These are phyloP conservation scores for Caenorhabditis zanzibari DNA, from an alignment of 2,888 invertebrate genomes.

Conservation along the genomic window DNA sequence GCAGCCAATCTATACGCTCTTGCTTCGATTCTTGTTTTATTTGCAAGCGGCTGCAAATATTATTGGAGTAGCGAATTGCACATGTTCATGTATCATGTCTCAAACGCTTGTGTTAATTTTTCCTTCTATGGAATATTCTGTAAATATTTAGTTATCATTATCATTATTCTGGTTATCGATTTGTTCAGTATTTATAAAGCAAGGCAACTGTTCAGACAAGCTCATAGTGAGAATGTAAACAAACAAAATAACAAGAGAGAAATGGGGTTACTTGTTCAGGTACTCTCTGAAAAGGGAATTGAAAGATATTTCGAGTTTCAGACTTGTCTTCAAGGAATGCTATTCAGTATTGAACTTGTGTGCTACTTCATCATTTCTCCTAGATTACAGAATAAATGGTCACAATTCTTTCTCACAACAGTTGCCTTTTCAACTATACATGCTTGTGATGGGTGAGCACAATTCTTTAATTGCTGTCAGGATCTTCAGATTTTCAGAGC, in stretches of 20 bases:
- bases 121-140: constrained; percentile 45
- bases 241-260: constrained; percentile 9
- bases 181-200: constrained; percentile 28
- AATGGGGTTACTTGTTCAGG: constrained; percentile 27
- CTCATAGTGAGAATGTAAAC: not conserved
- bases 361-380: constrained; percentile 38
- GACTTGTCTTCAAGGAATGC: constrained; percentile 38
- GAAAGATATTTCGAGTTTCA: not conserved
- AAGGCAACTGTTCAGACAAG: not conserved
- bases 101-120: constrained; percentile 20
- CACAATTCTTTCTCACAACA: constrained; percentile 34
- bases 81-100: constrained; percentile 35
- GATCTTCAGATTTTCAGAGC: constrained; percentile 50
- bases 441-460: constrained; percentile 30
- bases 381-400: constrained; percentile 17
- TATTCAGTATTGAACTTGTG: constrained; percentile 35
- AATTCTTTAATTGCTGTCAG: not conserved
- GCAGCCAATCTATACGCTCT: constrained; percentile 15
- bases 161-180: constrained; percentile 22
- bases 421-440: constrained; percentile 28
- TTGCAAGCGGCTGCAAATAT: constrained; percentile 24
- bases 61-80: constrained; percentile 30
- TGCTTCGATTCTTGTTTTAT: constrained; percentile 10
- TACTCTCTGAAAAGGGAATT: not conserved
- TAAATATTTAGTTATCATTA: constrained; percentile 38